Percentiles rank a stretch among this genome's conserved stretches.
Evolutionary conservation across 2,113 vertebrate genomes (phyloP).

Genomic region (Passer domesticus): DNA sequence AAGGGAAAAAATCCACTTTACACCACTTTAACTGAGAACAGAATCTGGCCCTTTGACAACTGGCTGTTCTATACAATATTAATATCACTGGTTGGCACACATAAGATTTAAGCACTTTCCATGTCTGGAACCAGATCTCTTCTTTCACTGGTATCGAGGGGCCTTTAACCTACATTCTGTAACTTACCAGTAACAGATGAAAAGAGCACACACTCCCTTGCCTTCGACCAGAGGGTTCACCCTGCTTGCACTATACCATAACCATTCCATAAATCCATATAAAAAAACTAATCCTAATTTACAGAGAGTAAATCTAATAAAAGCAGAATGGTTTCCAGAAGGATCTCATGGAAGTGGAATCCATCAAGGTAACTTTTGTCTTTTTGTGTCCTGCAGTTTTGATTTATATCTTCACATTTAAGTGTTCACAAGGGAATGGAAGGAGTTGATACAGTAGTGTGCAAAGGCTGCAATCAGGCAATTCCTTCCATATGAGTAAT

Average conservation of each 20-base stretch:
- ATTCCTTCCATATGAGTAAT: constrained; percentile 56
- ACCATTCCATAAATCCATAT: constrained; percentile 61
- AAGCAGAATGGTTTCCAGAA: constrained; percentile 56
- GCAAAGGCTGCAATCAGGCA: constrained; percentile 37
- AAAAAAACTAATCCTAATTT: constrained; percentile 70
- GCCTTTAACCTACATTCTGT: constrained; percentile 43
- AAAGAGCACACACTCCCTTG: constrained; percentile 6
- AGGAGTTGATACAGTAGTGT: constrained; percentile 9
- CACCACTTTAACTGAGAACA: constrained; percentile 32
- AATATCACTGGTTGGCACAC: constrained; percentile 47
- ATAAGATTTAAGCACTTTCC: constrained; percentile 43
- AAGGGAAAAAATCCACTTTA: not conserved
- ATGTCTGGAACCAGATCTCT: constrained; percentile 17
- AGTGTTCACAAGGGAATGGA: not conserved
- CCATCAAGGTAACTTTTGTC: constrained; percentile 42
- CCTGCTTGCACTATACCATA: constrained; percentile 35
- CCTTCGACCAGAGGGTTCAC: not conserved
- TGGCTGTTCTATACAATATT: constrained; percentile 31
- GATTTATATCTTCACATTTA: constrained; percentile 37
- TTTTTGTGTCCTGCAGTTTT: constrained; percentile 3
- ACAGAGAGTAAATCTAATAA: constrained; percentile 55
- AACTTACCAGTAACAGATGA: constrained; percentile 44
- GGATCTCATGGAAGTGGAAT: constrained; percentile 31
- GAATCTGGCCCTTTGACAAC: constrained; percentile 47
- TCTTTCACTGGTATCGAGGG: constrained; percentile 17